A percentile compares a stretch with the other conserved stretches of the same genome.
phyloP scores from a whole-genome alignment of 2,113 vertebrate species.

The Pelmatolapia mariae region DNA sequence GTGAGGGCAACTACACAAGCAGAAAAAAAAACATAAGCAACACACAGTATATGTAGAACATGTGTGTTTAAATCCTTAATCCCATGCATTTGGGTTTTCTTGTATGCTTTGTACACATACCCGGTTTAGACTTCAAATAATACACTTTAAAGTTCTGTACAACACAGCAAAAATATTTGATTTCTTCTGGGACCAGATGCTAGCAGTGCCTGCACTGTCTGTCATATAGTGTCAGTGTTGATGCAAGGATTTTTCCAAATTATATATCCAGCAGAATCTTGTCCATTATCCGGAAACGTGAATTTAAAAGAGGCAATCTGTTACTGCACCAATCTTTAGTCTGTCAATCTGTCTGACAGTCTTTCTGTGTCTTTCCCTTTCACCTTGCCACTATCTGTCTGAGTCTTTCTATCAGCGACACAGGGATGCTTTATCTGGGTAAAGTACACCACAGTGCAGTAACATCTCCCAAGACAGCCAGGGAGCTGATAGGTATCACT shows the following conservation, averaged over 20 bases:
- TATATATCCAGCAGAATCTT: background rate
- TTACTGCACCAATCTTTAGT: constrained; percentile 20
- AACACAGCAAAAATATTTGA: background rate
- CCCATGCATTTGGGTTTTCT: background rate
- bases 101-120: background rate
- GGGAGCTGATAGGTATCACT: constrained; percentile 68
- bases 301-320: constrained; percentile 11
- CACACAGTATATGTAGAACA: background rate
- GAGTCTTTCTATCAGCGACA: constrained; percentile 47
- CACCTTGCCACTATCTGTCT: constrained; percentile 57
- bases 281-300: background rate
- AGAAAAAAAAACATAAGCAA: background rate
- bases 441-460: constrained; percentile 61
- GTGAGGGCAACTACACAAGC: background rate
- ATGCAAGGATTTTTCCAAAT: background rate
- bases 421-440: constrained; percentile 57
- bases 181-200: background rate
- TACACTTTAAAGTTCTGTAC: background rate
- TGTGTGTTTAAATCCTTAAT: background rate
- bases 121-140: background rate
- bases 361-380: constrained; percentile 36
- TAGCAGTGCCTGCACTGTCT: background rate
- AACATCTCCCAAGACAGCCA: constrained; percentile 62
- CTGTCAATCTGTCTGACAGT: constrained; percentile 35
- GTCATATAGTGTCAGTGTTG: background rate